Conservation (phyloP, 2,113 vertebrate genomes). For the Ceuthmochares aereus region DNA sequence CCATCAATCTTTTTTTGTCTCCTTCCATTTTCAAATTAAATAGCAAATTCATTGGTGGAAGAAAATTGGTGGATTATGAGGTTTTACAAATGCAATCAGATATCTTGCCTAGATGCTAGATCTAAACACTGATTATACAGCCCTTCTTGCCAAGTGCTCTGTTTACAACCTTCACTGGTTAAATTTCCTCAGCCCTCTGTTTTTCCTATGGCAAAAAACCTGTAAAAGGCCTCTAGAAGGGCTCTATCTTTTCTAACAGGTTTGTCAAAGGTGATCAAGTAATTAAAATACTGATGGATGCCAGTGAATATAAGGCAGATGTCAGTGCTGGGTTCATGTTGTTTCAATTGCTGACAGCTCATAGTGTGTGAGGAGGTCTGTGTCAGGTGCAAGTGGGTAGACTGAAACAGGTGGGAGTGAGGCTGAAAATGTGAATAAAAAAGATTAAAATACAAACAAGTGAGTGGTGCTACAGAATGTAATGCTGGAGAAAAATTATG, state of each 20-base stretch:
- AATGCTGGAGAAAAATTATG: neutral
- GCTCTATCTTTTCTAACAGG: neutral
- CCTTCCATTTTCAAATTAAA: neutral
- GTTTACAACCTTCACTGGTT: neutral
- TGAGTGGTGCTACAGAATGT: neutral
- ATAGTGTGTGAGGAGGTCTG: neutral
- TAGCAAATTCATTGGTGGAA: neutral
- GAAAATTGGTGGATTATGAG: neutral
- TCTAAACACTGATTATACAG: neutral
- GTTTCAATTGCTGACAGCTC: neutral
- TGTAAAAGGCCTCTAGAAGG: neutral
- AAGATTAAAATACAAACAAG: neutral
- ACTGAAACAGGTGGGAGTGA: neutral
- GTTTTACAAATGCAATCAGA: neutral
- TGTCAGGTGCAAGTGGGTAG: neutral
- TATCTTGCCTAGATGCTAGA: neutral
- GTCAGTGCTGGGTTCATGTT: neutral
- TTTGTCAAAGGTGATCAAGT: neutral
- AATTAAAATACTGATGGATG: neutral
- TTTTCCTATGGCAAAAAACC: neutral
- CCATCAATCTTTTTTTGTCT: neutral
- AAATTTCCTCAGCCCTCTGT: neutral
- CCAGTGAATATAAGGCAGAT: neutral
- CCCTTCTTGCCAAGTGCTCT: neutral
- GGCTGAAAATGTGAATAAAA: neutral